These are phyloP conservation scores for Phataginus tetradactyla DNA, from an alignment of 2,797 vertebrate species.

Conservation along the genomic window DNA sequence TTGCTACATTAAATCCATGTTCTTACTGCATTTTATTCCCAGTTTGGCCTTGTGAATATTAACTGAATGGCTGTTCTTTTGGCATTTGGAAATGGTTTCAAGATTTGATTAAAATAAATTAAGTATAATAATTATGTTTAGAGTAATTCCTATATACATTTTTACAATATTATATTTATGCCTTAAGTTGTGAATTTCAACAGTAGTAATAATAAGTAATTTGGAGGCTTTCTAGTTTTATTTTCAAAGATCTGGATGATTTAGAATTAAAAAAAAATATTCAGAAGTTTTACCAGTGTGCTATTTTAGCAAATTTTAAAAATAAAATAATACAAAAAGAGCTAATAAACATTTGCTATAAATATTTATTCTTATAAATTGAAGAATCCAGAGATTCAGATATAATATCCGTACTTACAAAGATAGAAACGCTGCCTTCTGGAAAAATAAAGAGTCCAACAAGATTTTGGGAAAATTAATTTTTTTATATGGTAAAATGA, in stretches of 20 bases:
- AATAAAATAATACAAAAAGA: background rate
- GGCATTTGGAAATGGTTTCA: conserved; percentile 33
- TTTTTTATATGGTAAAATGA: conserved; percentile 43
- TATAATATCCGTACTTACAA: background rate
- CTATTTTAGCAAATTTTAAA: background rate
- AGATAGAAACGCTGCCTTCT: background rate
- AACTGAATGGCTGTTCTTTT: conserved; percentile 18
- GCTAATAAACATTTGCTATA: conserved; percentile 11
- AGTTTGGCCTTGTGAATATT: background rate
- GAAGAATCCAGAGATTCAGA: background rate
- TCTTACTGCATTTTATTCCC: background rate
- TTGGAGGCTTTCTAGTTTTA: background rate
- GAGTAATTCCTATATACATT: background rate
- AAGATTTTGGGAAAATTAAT: conserved; percentile 2
- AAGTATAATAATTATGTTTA: conserved; percentile 15
- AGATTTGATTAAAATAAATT: conserved; percentile 41
- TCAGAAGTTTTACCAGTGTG: background rate
- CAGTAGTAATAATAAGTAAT: background rate
- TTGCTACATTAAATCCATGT: background rate
- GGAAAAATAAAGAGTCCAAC: background rate
- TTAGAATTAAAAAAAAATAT: background rate
- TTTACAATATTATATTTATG: background rate
- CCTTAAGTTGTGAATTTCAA: conserved; percentile 33
- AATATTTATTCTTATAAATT: conserved; percentile 31
- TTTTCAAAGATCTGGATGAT: conserved; percentile 14